These are phyloP conservation scores for Donacobius atricapilla DNA, from an alignment of 2,113 vertebrate genomes.

Conservation along the genomic window DNA sequence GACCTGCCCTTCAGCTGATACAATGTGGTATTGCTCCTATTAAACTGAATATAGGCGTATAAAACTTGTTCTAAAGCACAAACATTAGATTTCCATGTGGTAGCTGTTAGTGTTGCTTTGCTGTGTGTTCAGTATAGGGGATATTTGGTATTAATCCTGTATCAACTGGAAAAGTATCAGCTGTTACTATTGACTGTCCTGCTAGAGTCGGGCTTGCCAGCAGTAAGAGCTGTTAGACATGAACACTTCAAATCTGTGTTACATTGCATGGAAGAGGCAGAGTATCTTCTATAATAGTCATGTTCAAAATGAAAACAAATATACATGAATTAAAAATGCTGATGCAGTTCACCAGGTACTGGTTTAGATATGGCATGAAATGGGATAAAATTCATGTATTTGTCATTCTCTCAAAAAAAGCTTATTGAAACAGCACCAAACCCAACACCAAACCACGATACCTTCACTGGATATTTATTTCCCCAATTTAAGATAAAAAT, in stretches of 20 bases:
- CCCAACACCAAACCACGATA: background rate
- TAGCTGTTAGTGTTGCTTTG: background rate
- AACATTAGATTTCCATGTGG: background rate
- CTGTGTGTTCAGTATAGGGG: background rate
- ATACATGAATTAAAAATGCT: background rate
- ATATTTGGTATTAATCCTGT: background rate
- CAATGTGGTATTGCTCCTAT: background rate
- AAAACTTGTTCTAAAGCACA: background rate
- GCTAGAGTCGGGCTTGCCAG: background rate
- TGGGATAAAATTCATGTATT: background rate
- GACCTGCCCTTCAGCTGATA: background rate
- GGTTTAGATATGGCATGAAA: background rate
- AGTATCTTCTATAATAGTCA: background rate
- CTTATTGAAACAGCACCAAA: background rate
- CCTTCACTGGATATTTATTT: background rate
- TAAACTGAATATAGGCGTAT: background rate
- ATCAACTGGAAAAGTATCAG: background rate
- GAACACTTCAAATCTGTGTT: background rate
- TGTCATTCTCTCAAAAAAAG: background rate
- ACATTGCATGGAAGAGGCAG: background rate
- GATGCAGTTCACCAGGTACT: background rate
- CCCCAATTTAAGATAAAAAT: background rate
- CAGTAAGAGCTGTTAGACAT: background rate
- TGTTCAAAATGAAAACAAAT: background rate
- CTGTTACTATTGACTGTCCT: background rate